phyloP scores from a whole-genome alignment of 2,797 vertebrate genomes.

The Pipistrellus nathusii region DNA sequence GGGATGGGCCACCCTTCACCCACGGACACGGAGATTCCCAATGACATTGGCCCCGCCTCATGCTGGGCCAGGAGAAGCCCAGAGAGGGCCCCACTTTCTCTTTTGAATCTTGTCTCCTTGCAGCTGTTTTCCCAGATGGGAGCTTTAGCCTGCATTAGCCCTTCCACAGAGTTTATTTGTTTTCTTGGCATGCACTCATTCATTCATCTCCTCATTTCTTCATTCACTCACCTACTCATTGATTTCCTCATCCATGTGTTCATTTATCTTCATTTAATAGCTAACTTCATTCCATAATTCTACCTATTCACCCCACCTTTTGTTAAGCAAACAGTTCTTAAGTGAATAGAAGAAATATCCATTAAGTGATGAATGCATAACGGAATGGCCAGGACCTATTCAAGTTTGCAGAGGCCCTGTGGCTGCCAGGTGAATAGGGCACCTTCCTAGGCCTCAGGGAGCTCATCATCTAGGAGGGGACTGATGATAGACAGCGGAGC shows the following conservation, averaged over 20 bases:
- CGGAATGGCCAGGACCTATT: neutral
- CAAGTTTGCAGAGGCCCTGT: neutral
- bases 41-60: neutral
- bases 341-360: neutral
- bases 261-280: neutral
- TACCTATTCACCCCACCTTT: neutral
- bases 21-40: neutral
- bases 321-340: neutral
- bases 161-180: slow-evolving; percentile 6
- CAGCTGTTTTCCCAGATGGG: slow-evolving; percentile 69
- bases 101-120: slow-evolving; percentile 44
- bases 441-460: rapidly evolving
- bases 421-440: rapidly evolving
- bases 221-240: neutral
- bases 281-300: neutral
- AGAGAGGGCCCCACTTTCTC: slow-evolving; percentile 10
- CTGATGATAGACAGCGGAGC: neutral
- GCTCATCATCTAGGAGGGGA: neutral
- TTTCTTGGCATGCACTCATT: neutral
- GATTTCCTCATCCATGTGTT: neutral
- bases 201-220: neutral
- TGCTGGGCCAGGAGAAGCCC: neutral
- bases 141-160: neutral
- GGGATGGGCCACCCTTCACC: slow-evolving; percentile 10
- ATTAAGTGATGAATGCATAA: neutral